A percentile compares a stretch with the other conserved stretches of the same genome.
Evolutionary conservation across 2,797 vertebrate genomes (phyloP).

Genomic region (Antrozous pallidus): DNA sequence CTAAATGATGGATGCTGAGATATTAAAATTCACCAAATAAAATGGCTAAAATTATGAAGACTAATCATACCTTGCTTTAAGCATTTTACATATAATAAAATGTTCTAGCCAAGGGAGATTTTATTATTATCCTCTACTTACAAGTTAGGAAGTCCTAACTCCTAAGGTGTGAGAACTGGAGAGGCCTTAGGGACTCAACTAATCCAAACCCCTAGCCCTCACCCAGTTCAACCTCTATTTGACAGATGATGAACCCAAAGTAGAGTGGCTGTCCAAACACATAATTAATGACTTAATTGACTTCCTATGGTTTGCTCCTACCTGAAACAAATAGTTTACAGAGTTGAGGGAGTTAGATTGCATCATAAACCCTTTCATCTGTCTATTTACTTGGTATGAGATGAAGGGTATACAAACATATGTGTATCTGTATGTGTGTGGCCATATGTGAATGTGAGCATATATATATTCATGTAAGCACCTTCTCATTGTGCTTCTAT

Average conservation of each 20-base stretch:
- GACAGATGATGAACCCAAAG: background rate
- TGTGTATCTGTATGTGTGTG: background rate
- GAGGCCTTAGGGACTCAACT: background rate
- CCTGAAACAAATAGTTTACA: background rate
- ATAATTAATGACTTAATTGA: background rate
- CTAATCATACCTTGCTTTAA: background rate
- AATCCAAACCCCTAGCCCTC: fast-evolving
- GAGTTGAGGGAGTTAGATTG: background rate
- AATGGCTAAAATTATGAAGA: background rate
- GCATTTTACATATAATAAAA: background rate
- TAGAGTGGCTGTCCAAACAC: background rate
- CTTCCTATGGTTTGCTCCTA: background rate
- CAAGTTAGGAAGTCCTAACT: background rate
- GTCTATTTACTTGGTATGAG: background rate
- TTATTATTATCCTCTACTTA: background rate
- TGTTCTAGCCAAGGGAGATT: background rate
- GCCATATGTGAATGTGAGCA: background rate
- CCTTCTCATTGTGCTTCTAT: background rate
- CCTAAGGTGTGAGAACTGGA: background rate
- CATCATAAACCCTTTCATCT: background rate
- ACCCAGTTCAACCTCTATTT: background rate
- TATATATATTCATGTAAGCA: background rate
- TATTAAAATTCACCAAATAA: background rate
- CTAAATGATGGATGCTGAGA: background rate
- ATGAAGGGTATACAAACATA: background rate